Evolutionary conservation across 2,888 invertebrate species (phyloP).

Genomic region (Trichacis sp.): DNA sequence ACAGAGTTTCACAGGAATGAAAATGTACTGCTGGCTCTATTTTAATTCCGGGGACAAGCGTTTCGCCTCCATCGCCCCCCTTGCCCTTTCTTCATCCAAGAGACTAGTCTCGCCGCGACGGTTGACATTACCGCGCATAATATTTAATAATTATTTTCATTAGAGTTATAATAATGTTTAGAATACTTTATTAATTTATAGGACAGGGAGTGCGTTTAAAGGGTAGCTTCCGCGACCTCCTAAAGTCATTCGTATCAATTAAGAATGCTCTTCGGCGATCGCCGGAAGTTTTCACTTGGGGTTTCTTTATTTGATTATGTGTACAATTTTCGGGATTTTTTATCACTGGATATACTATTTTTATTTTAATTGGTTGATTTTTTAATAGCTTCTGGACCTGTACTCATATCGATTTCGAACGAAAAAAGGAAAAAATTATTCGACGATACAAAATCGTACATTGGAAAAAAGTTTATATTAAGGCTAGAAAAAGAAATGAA

Average conservation of each 20-base stretch:
- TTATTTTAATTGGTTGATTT: too few species aligned
- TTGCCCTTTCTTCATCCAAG: conserved; percentile 54
- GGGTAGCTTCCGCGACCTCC: conserved; percentile 53
- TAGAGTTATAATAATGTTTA: conserved; percentile 69
- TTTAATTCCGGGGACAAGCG: conserved; percentile 66
- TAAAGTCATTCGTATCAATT: conserved; percentile 64
- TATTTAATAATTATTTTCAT: conserved; percentile 70
- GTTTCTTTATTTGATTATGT: too few species aligned
- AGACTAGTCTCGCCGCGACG: conserved; percentile 29
- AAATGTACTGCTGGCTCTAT: conserved; percentile 67
- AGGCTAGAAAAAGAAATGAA: too few species aligned
- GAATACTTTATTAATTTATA: conserved; percentile 70
- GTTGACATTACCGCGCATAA: conserved; percentile 65
- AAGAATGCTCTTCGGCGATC: conserved; percentile 48
- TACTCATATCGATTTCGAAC: too few species aligned
- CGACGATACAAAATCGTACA: too few species aligned
- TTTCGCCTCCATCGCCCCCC: conserved; percentile 45
- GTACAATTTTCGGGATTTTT: too few species aligned
- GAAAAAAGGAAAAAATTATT: too few species aligned
- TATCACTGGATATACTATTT: too few species aligned
- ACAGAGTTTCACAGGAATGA: conserved; percentile 64
- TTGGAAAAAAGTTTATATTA: too few species aligned
- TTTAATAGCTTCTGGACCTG: too few species aligned
- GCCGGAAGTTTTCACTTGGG: conserved; percentile 23
- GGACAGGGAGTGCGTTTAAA: conserved; percentile 60